Evolutionary conservation across 2,888 invertebrate species (phyloP), one percentile per base, ranked within the genome.

Genomic region (Pheosia tremula): DNA sequence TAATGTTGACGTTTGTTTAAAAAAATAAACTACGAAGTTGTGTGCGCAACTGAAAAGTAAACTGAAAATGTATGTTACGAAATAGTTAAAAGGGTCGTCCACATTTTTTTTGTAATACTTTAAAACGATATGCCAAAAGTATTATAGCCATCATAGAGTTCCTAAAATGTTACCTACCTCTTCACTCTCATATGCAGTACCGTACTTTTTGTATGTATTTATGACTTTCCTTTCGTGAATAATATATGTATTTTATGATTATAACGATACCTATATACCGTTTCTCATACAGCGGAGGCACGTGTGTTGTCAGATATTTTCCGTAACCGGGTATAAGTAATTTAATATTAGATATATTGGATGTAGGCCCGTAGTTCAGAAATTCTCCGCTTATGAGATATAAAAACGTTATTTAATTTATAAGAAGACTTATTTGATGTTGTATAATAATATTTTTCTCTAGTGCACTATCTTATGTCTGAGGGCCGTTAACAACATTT

Each of bases 351-450:
- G 58, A 57, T 60, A 59, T 63, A 64, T 64, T 63, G 56, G 60
- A 61, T 63, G 11, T 59, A 58, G 45, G 60, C 49, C 56, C 41
- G 56, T 65, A 64, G 60, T 68, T 62, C 55, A 47, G 57, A 66
- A 67, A 67, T 66, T 60, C 67, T 39, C 61, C 47, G 13, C 39
- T 64, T 61, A 62, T 57, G 56, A 59, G 43, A 67, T 62, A 67
- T 59, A 59, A 64, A 62, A 64, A 67, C 58, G 60, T 64, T 64
- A 64, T 64, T 67, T 67, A 64, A 67, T 67, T 67, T 62, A 47
- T 43, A 61, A 56, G 60, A 59, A 59, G 52, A 41, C 41, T 56
- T 56, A 7, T n/a, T 41, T 41, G 5, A 38, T 5, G 56, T 45
- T 36, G 36, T 56, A 52, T 64, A 57, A 58, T 47, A 61, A 58